These are phyloP conservation scores for Artemia franciscana DNA, from an alignment of 1,140 invertebrate genomes.

Conservation along the genomic window DNA sequence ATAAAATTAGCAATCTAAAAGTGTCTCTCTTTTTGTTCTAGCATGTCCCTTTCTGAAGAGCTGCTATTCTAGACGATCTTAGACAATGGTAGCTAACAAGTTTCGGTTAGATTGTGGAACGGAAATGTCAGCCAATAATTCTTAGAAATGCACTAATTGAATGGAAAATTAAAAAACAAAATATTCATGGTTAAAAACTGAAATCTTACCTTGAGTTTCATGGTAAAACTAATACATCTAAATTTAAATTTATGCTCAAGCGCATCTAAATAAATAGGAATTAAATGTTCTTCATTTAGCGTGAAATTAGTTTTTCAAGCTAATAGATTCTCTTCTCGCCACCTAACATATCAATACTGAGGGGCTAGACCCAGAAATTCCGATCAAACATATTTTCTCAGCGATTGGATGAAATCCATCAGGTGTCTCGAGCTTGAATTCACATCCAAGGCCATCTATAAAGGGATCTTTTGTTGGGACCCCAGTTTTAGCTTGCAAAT, in stretches of 20 bases:
- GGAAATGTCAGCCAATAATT: too few relatives aligned
- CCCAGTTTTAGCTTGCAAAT: conserved; percentile 52
- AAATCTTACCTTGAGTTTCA: conserved; percentile 6
- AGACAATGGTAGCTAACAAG: too few relatives aligned
- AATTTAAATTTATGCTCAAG: conserved; percentile 38
- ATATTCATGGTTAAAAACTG: too few relatives aligned
- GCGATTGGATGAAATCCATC: conserved; percentile 46
- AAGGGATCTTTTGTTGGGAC: conserved; percentile 74
- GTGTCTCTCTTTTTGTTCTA: too few relatives aligned
- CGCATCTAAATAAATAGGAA: conserved; percentile 60
- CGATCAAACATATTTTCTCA: conserved; percentile 43
- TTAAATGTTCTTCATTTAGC: conserved; percentile 46
- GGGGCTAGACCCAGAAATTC: conserved; percentile 64
- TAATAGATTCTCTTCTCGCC: conserved; percentile 45
- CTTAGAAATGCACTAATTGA: too few relatives aligned
- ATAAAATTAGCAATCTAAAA: too few relatives aligned
- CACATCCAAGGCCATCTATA: conserved; percentile 56
- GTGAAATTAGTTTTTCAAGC: conserved; percentile 59
- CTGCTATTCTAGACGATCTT: too few relatives aligned
- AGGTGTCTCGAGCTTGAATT: conserved; percentile 74
- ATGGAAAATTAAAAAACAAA: too few relatives aligned
- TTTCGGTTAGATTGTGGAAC: too few relatives aligned
- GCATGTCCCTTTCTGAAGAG: too few relatives aligned
- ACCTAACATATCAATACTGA: conserved; percentile 40
- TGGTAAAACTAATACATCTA: background rate